A percentile compares a stretch with the other conserved stretches of the same genome.
Evolutionary conservation across 1,140 invertebrate species (phyloP).

Genomic region (Aricia agestis): DNA sequence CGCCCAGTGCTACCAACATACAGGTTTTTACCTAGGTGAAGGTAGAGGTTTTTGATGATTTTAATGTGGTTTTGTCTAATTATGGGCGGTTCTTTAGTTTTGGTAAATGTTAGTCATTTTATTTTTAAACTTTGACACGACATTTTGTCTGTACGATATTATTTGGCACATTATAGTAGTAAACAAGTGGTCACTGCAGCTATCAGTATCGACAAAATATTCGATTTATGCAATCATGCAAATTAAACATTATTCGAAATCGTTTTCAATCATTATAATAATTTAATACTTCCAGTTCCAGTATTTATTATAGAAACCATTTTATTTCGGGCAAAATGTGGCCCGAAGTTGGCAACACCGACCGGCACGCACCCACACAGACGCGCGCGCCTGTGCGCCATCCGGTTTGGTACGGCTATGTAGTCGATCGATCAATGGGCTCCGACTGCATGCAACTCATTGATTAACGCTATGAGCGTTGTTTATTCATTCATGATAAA

Average conservation of each 20-base stretch:
- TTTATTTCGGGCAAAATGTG: neutral
- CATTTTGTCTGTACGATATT: no score
- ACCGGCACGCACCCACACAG: slow-evolving; percentile 49
- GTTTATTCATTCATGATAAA: slow-evolving; percentile 75
- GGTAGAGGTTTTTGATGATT: neutral
- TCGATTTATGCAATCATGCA: no score
- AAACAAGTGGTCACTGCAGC: no score
- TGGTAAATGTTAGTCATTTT: no score
- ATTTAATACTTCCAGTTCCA: neutral
- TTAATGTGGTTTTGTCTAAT: neutral
- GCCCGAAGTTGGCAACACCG: neutral
- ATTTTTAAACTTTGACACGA: no score
- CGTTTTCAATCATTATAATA: no score
- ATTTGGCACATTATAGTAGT: no score
- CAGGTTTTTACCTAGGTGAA: neutral
- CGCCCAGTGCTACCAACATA: slow-evolving; percentile 10
- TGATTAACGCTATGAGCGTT: slow-evolving; percentile 75
- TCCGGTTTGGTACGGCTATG: slow-evolving; percentile 57
- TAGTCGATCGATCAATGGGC: slow-evolving; percentile 74
- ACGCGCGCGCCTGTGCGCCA: slow-evolving; percentile 50
- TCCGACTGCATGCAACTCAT: slow-evolving; percentile 73
- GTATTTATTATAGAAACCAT: neutral
- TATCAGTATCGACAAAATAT: no score
- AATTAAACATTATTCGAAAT: no score
- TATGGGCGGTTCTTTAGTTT: no score